Evolutionary conservation across 2,797 vertebrate species (phyloP), one percentile per base, ranked within the genome.

Genomic region (Mormyrus proboscirostris): DNA sequence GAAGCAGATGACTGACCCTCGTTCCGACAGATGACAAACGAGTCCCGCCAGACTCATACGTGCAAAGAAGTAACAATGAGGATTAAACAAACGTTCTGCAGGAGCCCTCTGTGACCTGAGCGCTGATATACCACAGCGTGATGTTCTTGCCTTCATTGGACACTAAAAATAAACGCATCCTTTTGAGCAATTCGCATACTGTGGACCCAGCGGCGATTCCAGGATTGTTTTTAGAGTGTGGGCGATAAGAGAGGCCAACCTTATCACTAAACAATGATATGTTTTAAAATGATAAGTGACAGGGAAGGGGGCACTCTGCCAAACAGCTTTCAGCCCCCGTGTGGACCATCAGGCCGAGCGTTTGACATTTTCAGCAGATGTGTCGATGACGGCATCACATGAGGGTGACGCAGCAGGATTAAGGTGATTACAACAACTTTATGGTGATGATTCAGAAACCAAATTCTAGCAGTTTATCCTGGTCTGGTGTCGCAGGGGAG

Each of bases 21-120:
- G 92, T 93, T 94, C 91, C 86, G 90, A 94, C 93, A 90, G 89
- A 90, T 94, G 94, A 95, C 93, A 95, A 95, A 95, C 86, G 93
- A 94, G 92, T 93, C 91, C 91, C 92, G 87, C 90, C 91, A 91
- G 91, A 93, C 92, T 84, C 89, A 93, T 94, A 93, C 89, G 50
- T 91, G 93, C 91, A 91, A 90, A 90, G 90, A 88, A 89, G 91
- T 90, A 92, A 92, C 88, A 69, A 33, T 69, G 4, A 2, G 10
- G 25, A 69, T 69, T 33, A 33, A 69, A 92, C 91, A 91, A 90
- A 89, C 49, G 51, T 89, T 90, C 92, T 92, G 3, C 50, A 85
- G 19, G 19, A 53, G 90, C 86, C 93, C 93, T 95, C 93, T 93
- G 92, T 92, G 93, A 91, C 90, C 90, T 29, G 76, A 49, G 91